These are phyloP conservation scores for Karalla daura DNA, from an alignment of 2,797 vertebrate species.

Conservation along the genomic window DNA sequence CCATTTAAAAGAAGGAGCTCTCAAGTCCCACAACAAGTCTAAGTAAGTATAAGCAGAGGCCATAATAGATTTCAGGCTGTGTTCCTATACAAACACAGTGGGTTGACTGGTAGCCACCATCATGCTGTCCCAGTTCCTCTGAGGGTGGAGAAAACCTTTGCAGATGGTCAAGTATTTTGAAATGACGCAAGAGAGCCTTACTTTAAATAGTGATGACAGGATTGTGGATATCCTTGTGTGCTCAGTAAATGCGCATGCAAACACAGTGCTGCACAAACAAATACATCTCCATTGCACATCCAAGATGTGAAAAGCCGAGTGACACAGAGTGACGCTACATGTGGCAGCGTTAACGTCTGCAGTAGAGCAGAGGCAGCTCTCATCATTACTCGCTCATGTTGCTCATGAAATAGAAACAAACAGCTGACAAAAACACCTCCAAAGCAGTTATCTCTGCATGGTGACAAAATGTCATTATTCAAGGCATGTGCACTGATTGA, in stretches of 20 bases:
- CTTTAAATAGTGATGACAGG: constrained; percentile 45
- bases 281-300: constrained; percentile 12
- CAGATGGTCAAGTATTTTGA: constrained; percentile 68
- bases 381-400: too few relatives aligned
- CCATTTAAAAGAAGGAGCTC: constrained; percentile 1
- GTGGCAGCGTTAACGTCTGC: not conserved
- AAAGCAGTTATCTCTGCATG: constrained; percentile 2
- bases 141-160: constrained; percentile 28
- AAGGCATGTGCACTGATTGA: not conserved
- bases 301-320: constrained; percentile 10
- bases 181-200: constrained; percentile 23
- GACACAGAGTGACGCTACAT: constrained; percentile 9
- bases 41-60: constrained; percentile 48
- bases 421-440: not conserved
- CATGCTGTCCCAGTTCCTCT: constrained; percentile 48
- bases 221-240: constrained; percentile 29
- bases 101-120: constrained; percentile 44
- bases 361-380: not conserved
- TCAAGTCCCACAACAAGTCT: too few relatives aligned
- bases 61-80: constrained; percentile 47
- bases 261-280: constrained; percentile 41
- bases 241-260: constrained; percentile 29
- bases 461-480: not conserved
- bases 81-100: constrained; percentile 55
- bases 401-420: not conserved